Percentiles rank a stretch among this genome's conserved stretches.
phyloP scores from a whole-genome alignment of 2,888 invertebrate genomes.

The Lottia scabra region DNA sequence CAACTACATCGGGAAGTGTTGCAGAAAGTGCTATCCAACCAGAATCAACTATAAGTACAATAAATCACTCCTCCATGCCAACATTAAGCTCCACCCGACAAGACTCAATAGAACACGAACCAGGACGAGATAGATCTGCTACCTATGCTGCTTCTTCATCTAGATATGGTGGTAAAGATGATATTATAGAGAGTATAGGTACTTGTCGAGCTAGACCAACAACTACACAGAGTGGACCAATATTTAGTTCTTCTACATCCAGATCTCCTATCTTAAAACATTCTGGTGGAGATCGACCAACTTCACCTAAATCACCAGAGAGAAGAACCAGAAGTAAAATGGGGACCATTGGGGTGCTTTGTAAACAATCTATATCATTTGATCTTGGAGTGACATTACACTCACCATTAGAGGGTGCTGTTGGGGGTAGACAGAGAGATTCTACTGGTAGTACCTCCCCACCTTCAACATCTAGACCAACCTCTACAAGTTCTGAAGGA shows the following conservation, averaged over 20 bases:
- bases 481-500: constrained; percentile 47
- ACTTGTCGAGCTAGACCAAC: constrained; percentile 21
- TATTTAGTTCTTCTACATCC: constrained; percentile 10
- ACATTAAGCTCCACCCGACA: constrained; percentile 29
- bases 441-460: constrained; percentile 13
- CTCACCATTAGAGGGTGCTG: constrained; percentile 15
- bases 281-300: constrained; percentile 14
- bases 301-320: constrained; percentile 30
- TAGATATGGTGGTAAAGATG: neutral
- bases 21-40: constrained; percentile 31
- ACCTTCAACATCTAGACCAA: constrained; percentile 18
- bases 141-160: constrained; percentile 32
- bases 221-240: constrained; percentile 25
- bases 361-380: constrained; percentile 64
- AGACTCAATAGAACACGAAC: constrained; percentile 31
- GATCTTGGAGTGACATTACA: constrained; percentile 56
- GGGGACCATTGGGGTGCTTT: constrained; percentile 62
- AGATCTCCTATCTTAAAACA: constrained; percentile 16
- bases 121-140: constrained; percentile 33
- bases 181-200: constrained; percentile 13
- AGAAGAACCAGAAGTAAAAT: constrained; percentile 47
- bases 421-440: constrained; percentile 3
- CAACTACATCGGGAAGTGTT: constrained; percentile 14
- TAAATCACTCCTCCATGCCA: constrained; percentile 55
- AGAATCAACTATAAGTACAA: constrained; percentile 46